Evolutionary conservation across 2,113 vertebrate genomes (phyloP).

Genomic region (Lycocorax pyrrhopterus): DNA sequence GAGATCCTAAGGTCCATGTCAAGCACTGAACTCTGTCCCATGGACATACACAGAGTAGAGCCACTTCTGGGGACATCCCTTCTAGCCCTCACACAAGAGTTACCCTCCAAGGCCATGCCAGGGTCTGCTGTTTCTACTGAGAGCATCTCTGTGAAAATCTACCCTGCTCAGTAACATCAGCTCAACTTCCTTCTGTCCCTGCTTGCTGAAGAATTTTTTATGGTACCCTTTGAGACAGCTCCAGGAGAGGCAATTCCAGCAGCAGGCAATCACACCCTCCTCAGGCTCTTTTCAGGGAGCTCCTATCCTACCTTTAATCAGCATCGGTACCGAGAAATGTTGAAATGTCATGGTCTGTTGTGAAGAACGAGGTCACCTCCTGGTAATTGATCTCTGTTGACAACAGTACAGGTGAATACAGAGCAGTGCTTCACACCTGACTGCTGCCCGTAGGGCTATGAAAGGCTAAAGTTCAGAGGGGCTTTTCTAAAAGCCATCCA

Average conservation of each 20-base stretch:
- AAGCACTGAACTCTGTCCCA: not conserved
- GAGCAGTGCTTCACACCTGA: not conserved
- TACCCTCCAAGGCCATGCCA: not conserved
- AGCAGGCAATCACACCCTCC: not conserved
- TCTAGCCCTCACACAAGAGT: not conserved
- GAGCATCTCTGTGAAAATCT: not conserved
- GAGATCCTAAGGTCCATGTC: fast-evolving
- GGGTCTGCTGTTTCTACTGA: not conserved
- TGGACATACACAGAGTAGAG: not conserved
- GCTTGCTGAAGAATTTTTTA: not conserved
- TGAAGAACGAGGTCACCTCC: not conserved
- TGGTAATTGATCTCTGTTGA: not conserved
- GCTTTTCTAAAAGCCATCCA: not conserved
- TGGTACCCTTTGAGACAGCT: not conserved
- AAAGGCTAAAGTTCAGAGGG: not conserved
- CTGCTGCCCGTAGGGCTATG: not conserved
- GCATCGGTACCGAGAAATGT: not conserved
- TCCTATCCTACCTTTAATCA: not conserved
- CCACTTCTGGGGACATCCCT: not conserved
- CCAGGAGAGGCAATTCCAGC: not conserved
- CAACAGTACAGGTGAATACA: not conserved
- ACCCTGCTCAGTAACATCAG: not conserved
- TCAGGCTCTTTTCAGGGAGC: not conserved
- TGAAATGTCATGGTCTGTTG: not conserved
- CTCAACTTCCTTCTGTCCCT: not conserved